A percentile compares a stretch with the other conserved stretches of the same genome.
Conservation (phyloP, 1,140 invertebrate genomes). For the Aphelenchoides besseyi region DNA sequence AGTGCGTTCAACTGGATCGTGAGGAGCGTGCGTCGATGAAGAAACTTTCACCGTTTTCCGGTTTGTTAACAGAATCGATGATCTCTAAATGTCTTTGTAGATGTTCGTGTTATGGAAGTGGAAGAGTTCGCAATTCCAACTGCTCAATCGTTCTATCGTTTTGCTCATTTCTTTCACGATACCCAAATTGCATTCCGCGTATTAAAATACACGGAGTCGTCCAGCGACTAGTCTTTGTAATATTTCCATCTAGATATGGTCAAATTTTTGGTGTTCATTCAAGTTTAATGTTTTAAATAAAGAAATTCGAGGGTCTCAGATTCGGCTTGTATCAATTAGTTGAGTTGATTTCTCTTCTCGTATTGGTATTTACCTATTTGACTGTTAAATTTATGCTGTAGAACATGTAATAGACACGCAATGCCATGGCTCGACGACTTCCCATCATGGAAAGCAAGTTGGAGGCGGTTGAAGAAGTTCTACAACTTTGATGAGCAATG, state of each 20-base stretch:
- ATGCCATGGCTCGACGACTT: no score
- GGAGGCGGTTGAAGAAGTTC: not conserved
- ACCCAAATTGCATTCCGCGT: not conserved
- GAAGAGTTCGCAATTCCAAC: not conserved
- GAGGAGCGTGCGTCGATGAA: slow-evolving; percentile 8
- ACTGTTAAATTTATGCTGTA: no score
- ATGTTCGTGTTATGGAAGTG: not conserved
- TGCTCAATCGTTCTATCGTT: slow-evolving; percentile 3
- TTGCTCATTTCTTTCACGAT: slow-evolving; percentile 6
- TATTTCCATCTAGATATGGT: not conserved
- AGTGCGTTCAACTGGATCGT: not conserved
- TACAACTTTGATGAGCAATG: not conserved
- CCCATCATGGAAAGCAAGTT: no score
- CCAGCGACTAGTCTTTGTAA: not conserved
- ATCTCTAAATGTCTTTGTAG: not conserved
- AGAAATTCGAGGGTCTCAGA: not conserved
- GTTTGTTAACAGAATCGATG: not conserved
- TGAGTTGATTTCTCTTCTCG: no score
- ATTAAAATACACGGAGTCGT: not conserved
- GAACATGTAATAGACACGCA: no score
- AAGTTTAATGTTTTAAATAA: slow-evolving; percentile 13
- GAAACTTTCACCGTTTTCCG: slow-evolving; percentile 8
- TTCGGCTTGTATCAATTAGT: no score
- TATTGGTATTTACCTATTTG: no score
- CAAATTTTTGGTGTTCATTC: not conserved